Conservation (phyloP, 2,888 invertebrate species). For the Mythimna ferrago region DNA sequence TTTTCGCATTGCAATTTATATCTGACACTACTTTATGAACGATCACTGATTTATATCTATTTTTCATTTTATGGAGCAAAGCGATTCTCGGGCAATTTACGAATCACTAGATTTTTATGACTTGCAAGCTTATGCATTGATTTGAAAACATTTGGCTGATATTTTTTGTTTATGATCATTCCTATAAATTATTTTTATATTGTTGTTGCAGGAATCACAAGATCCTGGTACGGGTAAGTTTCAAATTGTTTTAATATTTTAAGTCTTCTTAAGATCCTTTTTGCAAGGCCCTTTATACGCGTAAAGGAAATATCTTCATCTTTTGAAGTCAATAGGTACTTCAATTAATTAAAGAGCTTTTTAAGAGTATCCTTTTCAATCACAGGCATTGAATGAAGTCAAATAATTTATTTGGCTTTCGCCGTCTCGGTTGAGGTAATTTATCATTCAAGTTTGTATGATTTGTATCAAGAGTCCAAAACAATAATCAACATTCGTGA, state of each 20-base stretch:
- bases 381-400: conserved; percentile 33
- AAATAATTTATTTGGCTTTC: conserved; percentile 37
- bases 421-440: conserved; percentile 1
- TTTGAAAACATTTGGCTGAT: conserved; percentile 39
- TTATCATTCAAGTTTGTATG: conserved; percentile 15
- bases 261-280: neutral
- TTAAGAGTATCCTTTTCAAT: conserved; percentile 32
- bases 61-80: conserved; percentile 10
- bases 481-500: neutral
- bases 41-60: conserved; percentile 22
- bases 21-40: conserved; percentile 29
- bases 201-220: conserved; percentile 86
- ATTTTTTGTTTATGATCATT: conserved; percentile 6
- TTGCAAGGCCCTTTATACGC: too few species aligned
- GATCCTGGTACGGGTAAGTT: conserved; percentile 83
- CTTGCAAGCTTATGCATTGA: conserved; percentile 75
- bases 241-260: neutral
- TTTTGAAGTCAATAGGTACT: conserved; percentile 20
- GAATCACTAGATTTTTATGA: conserved; percentile 65
- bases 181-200: conserved; percentile 54
- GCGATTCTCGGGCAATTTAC: conserved; percentile 26
- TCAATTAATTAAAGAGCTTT: conserved; percentile 38
- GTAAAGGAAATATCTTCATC: conserved; percentile 1
- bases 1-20: conserved; percentile 53
- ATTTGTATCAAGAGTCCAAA: neutral